Evolutionary conservation across 2,797 vertebrate species (phyloP).

Genomic region (Merluccius polli): DNA sequence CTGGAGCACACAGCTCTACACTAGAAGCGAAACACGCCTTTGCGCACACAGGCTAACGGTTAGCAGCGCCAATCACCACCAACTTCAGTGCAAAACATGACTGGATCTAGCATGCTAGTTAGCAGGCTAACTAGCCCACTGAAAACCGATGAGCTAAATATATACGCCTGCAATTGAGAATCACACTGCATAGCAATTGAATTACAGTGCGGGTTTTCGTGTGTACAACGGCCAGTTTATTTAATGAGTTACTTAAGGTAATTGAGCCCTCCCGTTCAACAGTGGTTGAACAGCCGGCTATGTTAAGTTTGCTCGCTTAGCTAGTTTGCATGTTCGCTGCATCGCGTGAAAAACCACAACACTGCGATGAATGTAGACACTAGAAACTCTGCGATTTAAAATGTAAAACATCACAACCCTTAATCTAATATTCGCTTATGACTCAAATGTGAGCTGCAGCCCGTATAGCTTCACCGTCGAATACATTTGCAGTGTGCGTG

Average conservation of each 20-base stretch:
- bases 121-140: slow-evolving; percentile 52
- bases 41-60: slow-evolving; percentile 25
- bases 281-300: slow-evolving; percentile 17
- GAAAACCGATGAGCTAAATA: neutral
- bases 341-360: slow-evolving; percentile 1
- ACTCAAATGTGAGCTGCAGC: neutral
- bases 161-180: neutral
- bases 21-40: neutral
- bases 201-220: neutral
- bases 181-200: neutral
- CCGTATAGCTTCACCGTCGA: slow-evolving; percentile 1
- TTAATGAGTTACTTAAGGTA: neutral
- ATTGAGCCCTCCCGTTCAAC: neutral
- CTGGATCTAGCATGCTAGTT: slow-evolving; percentile 42
- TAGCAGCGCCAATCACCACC: slow-evolving; percentile 53
- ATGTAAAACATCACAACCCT: neutral
- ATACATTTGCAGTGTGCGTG: slow-evolving; percentile 13
- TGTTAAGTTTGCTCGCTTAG: slow-evolving; percentile 54
- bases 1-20: neutral
- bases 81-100: slow-evolving; percentile 49
- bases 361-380: neutral
- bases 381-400: neutral
- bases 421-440: neutral
- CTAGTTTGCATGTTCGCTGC: slow-evolving; percentile 8
- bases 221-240: neutral